These are phyloP conservation scores for Cyprinodon tularosa DNA, from an alignment of 2,113 vertebrate genomes.

Conservation along the genomic window DNA sequence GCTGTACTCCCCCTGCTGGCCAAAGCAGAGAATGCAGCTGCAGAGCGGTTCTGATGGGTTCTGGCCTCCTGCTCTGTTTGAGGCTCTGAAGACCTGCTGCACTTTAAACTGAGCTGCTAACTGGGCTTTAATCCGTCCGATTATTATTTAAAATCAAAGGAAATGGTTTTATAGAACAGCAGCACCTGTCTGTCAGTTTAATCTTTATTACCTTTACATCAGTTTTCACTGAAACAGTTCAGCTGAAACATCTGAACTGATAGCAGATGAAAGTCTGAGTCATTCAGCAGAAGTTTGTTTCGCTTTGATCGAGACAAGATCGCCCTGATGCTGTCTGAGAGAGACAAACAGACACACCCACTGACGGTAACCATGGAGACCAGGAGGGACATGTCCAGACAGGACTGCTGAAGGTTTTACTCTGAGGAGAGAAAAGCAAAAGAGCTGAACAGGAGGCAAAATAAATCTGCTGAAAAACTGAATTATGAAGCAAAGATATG, in stretches of 20 bases:
- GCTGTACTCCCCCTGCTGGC: neutral
- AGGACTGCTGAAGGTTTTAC: constrained; percentile 37
- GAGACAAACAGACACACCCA: neutral
- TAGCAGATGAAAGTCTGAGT: no score
- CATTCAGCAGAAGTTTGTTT: neutral
- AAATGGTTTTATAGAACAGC: no score
- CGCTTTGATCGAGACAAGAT: neutral
- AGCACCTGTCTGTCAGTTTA: no score
- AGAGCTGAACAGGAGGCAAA: neutral
- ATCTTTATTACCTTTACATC: no score
- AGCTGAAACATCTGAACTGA: no score
- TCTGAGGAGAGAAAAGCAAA: neutral
- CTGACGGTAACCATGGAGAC: constrained; percentile 7
- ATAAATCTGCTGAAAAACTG: neutral
- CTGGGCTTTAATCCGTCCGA: no score
- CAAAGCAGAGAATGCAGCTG: neutral
- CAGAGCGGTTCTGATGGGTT: neutral
- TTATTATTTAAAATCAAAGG: no score
- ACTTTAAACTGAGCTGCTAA: no score
- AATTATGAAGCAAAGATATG: neutral
- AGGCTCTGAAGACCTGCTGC: no score
- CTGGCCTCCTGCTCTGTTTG: no score
- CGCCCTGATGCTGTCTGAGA: neutral
- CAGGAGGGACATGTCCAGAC: constrained; percentile 66
- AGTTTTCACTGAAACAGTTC: no score